These are phyloP conservation scores for Myrmecophaga tridactyla DNA, from an alignment of 2,113 vertebrate species.

Conservation along the genomic window DNA sequence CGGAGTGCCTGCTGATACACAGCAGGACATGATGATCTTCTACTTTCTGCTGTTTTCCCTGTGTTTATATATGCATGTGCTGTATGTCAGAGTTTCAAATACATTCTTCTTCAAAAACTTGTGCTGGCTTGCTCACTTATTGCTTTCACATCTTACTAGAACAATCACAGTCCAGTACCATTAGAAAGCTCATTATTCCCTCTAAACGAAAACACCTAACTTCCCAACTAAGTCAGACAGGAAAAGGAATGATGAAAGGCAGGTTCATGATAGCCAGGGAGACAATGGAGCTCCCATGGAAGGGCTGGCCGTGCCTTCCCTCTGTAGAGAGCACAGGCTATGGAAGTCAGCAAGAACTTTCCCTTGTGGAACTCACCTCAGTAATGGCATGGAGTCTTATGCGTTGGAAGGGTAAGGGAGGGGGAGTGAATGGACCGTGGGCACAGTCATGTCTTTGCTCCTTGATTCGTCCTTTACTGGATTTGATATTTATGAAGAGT, in stretches of 20 bases:
- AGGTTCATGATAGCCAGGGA: background rate
- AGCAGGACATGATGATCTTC: background rate
- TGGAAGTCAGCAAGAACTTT: background rate
- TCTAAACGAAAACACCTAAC: background rate
- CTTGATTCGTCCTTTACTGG: background rate
- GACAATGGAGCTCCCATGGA: fast-evolving
- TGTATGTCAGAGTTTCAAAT: background rate
- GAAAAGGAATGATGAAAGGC: background rate
- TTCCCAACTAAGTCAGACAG: slow-evolving; percentile 14
- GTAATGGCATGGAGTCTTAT: background rate
- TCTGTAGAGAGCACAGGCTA: background rate
- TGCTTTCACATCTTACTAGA: background rate
- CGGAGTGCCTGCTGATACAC: background rate
- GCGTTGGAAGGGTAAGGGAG: too few relatives aligned
- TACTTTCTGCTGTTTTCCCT: background rate
- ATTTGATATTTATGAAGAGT: too few relatives aligned
- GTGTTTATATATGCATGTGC: background rate
- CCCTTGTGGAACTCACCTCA: background rate
- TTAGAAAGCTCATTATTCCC: background rate
- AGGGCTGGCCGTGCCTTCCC: background rate
- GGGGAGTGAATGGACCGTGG: background rate
- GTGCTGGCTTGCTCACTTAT: background rate
- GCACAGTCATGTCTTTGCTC: background rate
- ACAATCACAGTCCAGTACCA: background rate
- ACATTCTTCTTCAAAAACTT: background rate